Base-by-base conservation (phyloP, 1,140 invertebrate genomes). In the Adelges cooleyi region DNA sequence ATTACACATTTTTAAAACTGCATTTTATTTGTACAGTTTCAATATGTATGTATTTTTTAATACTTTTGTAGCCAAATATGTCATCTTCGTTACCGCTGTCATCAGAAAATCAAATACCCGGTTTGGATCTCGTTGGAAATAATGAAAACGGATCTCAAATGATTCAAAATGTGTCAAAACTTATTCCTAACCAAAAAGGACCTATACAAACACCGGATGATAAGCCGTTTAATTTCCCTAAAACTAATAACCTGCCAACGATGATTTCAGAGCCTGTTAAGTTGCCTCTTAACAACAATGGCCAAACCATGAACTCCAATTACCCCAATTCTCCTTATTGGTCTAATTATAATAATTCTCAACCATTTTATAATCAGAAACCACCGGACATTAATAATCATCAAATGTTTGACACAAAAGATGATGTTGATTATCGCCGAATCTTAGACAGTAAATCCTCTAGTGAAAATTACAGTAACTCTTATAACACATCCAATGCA, bases 211-310 rank as follows among this genome's bases (percentile, higher is more conserved):
- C 71, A 10, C 70, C 71, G 10, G 71, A 71, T 53, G 71, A 72
- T 36, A 71, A 71, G 29, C 70, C 71, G 6, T 72, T 72, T 59
- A 69, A 72, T 67, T 72, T 72, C 42, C 71, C 71, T 15, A 65
- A 65, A 23, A 54, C 38, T 17, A 40, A 25, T 56, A 20, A n/a
- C 17, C 29, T 29, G 4, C 42, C 25, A 17, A 48, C 40, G 48
- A 36, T 22, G 27, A 33, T 20, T 33, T 29, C 25, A 22, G 13
- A 66, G 20, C 18, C 50, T 18, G 10, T 18, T 15, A 66, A 48
- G 29, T 42, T 46, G 8, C 11, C 51, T 56, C 18, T 23, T 36
- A 9, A 17, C 5, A 62, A 11, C 13, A 62, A 27, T 1, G 44
- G 15, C 25, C 54, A 25, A 44, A 22, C 40, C 18, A 3, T 25